Evolutionary conservation across 2,797 vertebrate species (phyloP), one percentile per base, ranked within the genome.

Genomic region (Takifugu ocellatus): DNA sequence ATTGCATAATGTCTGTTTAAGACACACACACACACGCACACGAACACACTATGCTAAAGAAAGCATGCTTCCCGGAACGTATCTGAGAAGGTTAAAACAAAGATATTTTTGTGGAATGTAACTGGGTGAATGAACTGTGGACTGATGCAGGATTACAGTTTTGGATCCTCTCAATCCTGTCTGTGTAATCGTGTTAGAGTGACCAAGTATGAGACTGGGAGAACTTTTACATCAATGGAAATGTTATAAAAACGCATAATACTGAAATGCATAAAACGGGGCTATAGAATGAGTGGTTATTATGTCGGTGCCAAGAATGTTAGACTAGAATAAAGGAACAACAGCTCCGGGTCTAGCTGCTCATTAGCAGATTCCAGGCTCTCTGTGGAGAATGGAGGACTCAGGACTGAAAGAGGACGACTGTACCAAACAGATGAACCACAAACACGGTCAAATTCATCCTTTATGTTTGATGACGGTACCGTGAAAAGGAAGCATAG

Each of bases 361-460:
- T 86, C 84, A 82, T 89, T 87, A 88, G 62, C 78, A 67, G 67
- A 88, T 88, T 87, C 84, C 78, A 80, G 66, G 33, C 67, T 59
- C 63, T 72, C 62, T 44, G 46, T 59, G 49, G 63, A 83, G 67
- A 84, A 84, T 54, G 55, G 66, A 74, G 65, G 56, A 67, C 48
- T 50, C 15, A 1, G 48, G 36, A 29, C 56, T 67, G 57, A 67
- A 51, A 58, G 43, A 62, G 63, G 61, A 42, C 29, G 4, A 11
- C 50, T 59, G 49, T 27, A 46, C 59, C 68, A 59, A 71, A 78
- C 57, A 51, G 49, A 70, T 68, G 2, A 59, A 66, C 52, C 60
- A 56, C 49, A 68, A 71, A 70, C 36, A 7, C 27, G 21, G 29
- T 31, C 48, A 44, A 65, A 74, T 56, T 46, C 53, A 45, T 2